Evolutionary conservation across 2,888 invertebrate species (phyloP), one percentile per base, ranked within the genome.

Genomic region (Caenorhabditis afra): DNA sequence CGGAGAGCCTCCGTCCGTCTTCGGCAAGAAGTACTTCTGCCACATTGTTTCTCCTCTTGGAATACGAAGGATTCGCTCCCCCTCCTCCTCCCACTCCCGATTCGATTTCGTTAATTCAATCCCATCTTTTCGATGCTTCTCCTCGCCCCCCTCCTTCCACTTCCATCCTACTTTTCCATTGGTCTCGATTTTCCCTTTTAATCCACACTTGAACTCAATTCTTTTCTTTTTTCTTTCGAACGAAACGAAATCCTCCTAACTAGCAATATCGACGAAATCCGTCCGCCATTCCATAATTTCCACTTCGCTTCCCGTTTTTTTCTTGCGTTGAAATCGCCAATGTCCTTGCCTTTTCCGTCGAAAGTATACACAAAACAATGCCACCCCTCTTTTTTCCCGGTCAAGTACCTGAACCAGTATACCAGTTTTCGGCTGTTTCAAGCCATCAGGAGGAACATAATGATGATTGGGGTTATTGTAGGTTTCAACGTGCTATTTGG

Each of bases 41-140:
- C 29, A 29, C 29, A 29, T 29, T 29, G 22, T 8, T 18, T 41
- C 58, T 45, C 7, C 29, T 29, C 29, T 29, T 29, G 29, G 29
- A 7, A 29, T 29, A 29, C 29, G 29, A 29, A 29, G 29, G 29
- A 29, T 29, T 29, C 29, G 29, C 29, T 29, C 29, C 29, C 29
- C 29, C 47, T 37, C 39, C 61, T 53, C 62, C 53, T 71, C 58
- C 37, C 20, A n/a, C 50, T 67, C 58, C 49, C 62, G 41, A 71
- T 71, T 71, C 71, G 57, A 71, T 71, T 71, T 71, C 62, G 64
- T 71, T 71, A 71, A 71, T 71, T 71, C 64, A 71, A 71, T 71
- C 71, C 64, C 39, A 59, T 68, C 68, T 41, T 55, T n/a, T 68
- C 49, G 50, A 29, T 41, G 45, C 44, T 45, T 59, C 59, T 61